Percentiles rank a stretch among this genome's conserved stretches.
phyloP scores from a whole-genome alignment of 2,113 vertebrate species.

The Triplophysa rosa region DNA sequence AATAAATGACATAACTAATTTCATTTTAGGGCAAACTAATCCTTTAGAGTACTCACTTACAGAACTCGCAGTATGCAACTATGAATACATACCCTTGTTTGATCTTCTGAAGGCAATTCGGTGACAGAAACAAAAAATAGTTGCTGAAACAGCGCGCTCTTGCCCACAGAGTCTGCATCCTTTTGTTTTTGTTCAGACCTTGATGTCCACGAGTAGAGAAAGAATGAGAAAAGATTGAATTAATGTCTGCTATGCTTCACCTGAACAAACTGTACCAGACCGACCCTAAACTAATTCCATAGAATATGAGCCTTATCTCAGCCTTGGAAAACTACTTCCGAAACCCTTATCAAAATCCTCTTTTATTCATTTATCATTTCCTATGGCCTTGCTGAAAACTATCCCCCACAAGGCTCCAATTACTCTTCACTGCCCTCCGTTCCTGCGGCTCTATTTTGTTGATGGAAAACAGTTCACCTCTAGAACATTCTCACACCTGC shows the following conservation, averaged over 20 bases:
- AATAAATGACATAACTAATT: too few relatives aligned
- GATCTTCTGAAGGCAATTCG: background rate
- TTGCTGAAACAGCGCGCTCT: background rate
- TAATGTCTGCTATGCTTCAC: constrained; percentile 23
- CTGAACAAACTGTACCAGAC: constrained; percentile 39
- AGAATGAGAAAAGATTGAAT: constrained; percentile 1
- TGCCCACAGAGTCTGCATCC: background rate
- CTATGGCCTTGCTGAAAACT: constrained; percentile 33
- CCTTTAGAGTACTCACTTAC: too few relatives aligned
- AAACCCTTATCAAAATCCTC: constrained; percentile 52
- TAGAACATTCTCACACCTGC: background rate
- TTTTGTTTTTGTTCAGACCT: constrained; percentile 16
- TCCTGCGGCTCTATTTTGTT: background rate
- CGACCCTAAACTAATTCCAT: constrained; percentile 46
- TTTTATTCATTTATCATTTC: constrained; percentile 58
- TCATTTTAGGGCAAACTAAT: too few relatives aligned
- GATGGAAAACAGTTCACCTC: constrained; percentile 17
- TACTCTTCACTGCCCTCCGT: constrained; percentile 19
- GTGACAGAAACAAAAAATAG: background rate
- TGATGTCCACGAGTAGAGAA: constrained; percentile 6
- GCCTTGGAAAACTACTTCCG: constrained; percentile 50
- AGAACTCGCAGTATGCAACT: background rate
- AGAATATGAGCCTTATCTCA: constrained; percentile 54
- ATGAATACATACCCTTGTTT: constrained; percentile 7
- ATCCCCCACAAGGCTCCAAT: constrained; percentile 33